These are phyloP conservation scores for Pyrrhosoma nymphula DNA, from an alignment of 2,888 invertebrate genomes.

Conservation along the genomic window DNA sequence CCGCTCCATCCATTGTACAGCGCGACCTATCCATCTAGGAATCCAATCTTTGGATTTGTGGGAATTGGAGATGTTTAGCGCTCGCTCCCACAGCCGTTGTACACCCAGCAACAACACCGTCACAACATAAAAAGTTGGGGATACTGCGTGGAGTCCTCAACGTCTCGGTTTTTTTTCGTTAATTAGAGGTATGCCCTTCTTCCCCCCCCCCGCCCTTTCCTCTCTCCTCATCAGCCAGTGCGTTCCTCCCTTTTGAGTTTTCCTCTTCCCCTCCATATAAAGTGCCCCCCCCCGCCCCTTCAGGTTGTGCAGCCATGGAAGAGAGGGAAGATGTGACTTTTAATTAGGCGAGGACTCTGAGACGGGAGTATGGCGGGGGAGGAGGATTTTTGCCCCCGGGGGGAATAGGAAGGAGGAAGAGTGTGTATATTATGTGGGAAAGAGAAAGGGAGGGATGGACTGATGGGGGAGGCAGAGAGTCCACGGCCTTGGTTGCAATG, in stretches of 20 bases:
- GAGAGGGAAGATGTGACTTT: neutral
- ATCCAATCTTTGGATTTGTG: no score
- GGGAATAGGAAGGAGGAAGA: neutral
- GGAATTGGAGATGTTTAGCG: no score
- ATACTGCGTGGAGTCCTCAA: neutral
- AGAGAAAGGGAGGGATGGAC: neutral
- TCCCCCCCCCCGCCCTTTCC: neutral
- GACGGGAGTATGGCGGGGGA: neutral
- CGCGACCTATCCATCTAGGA: no score
- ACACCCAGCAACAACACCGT: neutral
- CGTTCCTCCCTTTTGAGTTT: neutral
- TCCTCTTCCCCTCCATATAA: no score
- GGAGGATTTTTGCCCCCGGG: neutral
- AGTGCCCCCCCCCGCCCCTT: no score
- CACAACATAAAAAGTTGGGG: neutral
- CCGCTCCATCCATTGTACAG: no score
- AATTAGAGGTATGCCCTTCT: neutral
- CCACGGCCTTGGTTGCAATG: conserved; percentile 60
- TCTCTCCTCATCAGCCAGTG: neutral
- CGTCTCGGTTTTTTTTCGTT: neutral
- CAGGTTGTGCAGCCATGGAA: neutral
- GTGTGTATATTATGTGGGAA: no score
- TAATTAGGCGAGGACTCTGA: conserved; percentile 40
- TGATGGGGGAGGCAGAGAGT: neutral
- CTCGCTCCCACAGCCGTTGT: neutral